Percentiles rank a stretch among this genome's conserved stretches.
Evolutionary conservation across 2,888 invertebrate genomes (phyloP).

Genomic region (Harpalus rubripes): DNA sequence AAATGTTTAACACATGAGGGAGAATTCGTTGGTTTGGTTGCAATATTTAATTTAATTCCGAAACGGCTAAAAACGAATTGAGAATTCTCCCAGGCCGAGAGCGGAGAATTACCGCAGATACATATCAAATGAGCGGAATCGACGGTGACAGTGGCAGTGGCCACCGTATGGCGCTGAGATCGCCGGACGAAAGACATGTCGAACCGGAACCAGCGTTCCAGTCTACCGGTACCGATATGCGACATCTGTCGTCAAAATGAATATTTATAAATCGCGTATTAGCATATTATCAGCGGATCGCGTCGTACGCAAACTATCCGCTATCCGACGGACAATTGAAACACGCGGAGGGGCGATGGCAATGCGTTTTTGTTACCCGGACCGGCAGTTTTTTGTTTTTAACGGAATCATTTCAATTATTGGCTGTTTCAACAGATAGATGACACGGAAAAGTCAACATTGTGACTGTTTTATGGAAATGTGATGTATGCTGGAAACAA

Average conservation of each 20-base stretch:
- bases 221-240: slow-evolving; percentile 70
- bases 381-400: slow-evolving; percentile 56
- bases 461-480: slow-evolving; percentile 66
- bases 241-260: slow-evolving; percentile 73
- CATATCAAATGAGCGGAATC: slow-evolving; percentile 75
- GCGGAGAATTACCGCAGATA: slow-evolving; percentile 70
- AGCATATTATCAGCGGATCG: slow-evolving; percentile 72
- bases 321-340: slow-evolving; percentile 72
- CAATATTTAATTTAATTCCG: slow-evolving; percentile 49
- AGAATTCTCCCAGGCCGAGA: slow-evolving; percentile 39
- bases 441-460: slow-evolving; percentile 67
- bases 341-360: slow-evolving; percentile 64
- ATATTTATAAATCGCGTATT: slow-evolving; percentile 74
- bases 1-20: slow-evolving; percentile 42
- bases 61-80: slow-evolving; percentile 51
- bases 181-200: slow-evolving; percentile 74
- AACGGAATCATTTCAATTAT: slow-evolving; percentile 66
- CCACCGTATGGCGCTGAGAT: slow-evolving; percentile 72
- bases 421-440: slow-evolving; percentile 66
- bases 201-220: slow-evolving; percentile 77
- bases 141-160: slow-evolving; percentile 70
- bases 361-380: slow-evolving; percentile 57
- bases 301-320: slow-evolving; percentile 67
- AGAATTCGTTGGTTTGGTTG: slow-evolving; percentile 20
- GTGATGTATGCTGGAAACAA: slow-evolving; percentile 62